phyloP scores from a whole-genome alignment of 2,113 vertebrate species.

The Dipodomys stephensi region DNA sequence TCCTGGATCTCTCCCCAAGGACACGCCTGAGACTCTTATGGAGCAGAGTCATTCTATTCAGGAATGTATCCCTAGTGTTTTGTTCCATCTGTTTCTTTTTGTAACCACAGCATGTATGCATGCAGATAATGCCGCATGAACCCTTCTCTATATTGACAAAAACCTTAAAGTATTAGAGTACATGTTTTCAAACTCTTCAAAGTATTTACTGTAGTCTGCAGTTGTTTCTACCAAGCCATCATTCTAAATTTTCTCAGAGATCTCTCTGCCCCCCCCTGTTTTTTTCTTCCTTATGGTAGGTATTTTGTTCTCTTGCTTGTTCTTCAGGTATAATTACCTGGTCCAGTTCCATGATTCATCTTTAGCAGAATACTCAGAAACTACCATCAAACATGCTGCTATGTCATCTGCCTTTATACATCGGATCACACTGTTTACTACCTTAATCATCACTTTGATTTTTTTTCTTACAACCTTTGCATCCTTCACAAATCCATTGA shows the following conservation, averaged over 20 bases:
- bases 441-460: background rate
- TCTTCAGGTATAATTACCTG: too few relatives aligned
- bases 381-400: background rate
- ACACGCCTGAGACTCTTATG: too few relatives aligned
- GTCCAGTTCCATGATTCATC: rapidly evolving
- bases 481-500: background rate
- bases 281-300: background rate
- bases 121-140: background rate
- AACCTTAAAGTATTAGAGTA: background rate
- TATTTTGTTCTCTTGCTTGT: background rate
- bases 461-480: background rate
- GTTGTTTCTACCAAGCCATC: background rate
- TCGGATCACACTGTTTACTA: background rate
- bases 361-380: background rate
- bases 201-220: background rate
- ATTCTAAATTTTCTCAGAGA: background rate
- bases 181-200: background rate
- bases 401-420: too few relatives aligned
- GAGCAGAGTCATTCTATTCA: background rate
- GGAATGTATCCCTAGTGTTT: background rate
- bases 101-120: background rate
- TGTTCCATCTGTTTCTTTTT: background rate
- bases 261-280: too few relatives aligned
- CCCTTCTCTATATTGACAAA: background rate
- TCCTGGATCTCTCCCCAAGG: too few relatives aligned